Conservation (phyloP, 2,113 vertebrate genomes). For the Dunckerocampus dactyliophorus region DNA sequence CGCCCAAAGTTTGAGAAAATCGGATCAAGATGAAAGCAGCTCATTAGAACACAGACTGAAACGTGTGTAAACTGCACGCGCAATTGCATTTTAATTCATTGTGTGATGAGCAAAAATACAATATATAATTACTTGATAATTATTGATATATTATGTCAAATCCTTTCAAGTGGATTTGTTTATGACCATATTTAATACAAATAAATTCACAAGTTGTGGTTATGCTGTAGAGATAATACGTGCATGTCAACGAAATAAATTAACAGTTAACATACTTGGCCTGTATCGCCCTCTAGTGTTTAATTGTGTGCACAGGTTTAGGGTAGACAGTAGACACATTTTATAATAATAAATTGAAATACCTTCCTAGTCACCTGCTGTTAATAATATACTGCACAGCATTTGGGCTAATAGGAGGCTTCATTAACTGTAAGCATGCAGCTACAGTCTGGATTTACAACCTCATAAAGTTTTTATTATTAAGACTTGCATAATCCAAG, state of each 20-base stretch:
- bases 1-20: slow-evolving; percentile 32
- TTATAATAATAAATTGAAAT: background rate
- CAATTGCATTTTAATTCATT: background rate
- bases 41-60: background rate
- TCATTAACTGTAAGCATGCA: background rate
- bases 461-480: too few relatives aligned
- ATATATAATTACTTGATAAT: background rate
- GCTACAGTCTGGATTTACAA: too few relatives aligned
- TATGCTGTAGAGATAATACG: background rate
- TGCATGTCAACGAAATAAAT: background rate
- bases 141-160: background rate
- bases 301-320: background rate
- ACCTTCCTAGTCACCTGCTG: slow-evolving; percentile 7
- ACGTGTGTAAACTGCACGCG: background rate
- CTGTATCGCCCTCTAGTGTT: slow-evolving; percentile 52
- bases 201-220: background rate
- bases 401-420: background rate
- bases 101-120: background rate
- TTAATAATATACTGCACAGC: background rate
- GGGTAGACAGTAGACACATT: too few relatives aligned
- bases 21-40: slow-evolving; percentile 6
- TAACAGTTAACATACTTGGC: background rate
- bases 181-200: background rate
- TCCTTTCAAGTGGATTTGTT: background rate
- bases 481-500: background rate